Conservation (phyloP, 37 sponge, comb jelly and placozoan genomes). For the Tethya wilhelma region DNA sequence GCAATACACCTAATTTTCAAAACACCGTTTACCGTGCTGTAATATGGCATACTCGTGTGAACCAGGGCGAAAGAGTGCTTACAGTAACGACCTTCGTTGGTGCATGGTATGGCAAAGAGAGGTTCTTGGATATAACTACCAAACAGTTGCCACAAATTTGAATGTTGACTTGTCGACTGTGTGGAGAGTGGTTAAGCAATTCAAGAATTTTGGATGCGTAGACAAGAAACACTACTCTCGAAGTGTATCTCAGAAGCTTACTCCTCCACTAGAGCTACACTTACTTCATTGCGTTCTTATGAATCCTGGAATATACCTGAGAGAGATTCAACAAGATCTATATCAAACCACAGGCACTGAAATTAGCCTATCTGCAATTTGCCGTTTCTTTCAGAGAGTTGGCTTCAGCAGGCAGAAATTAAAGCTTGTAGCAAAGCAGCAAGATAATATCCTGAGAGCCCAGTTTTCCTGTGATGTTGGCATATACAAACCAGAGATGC, state of each 20-base stretch:
- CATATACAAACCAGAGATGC: too few species aligned
- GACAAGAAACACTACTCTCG: conserved; percentile 8
- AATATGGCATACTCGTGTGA: conserved; percentile 3
- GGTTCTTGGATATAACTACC: conserved; percentile 4
- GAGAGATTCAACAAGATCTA: too few species aligned
- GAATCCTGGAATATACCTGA: too few species aligned
- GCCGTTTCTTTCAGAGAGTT: too few species aligned
- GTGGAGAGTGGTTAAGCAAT: conserved; percentile 15
- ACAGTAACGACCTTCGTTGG: conserved; percentile 43
- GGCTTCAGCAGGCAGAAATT: too few species aligned
- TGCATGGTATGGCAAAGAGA: conserved; percentile 40
- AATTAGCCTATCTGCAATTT: too few species aligned
- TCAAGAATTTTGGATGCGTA: conserved; percentile 15
- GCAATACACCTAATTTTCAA: not conserved
- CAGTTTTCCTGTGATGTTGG: too few species aligned
- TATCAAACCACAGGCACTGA: not conserved
- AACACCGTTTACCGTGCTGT: not conserved
- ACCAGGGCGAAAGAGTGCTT: conserved; percentile 16
- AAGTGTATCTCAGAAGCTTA: conserved; percentile 2
- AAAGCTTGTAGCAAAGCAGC: too few species aligned
- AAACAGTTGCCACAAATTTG: conserved; percentile 11
- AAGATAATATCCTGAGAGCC: too few species aligned
- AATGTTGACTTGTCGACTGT: conserved; percentile 35
- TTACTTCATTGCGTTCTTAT: conserved; percentile 1
- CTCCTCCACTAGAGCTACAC: conserved; percentile 1